Conservation (phyloP, 2,797 vertebrate genomes). For the Cottoperca gobio region DNA sequence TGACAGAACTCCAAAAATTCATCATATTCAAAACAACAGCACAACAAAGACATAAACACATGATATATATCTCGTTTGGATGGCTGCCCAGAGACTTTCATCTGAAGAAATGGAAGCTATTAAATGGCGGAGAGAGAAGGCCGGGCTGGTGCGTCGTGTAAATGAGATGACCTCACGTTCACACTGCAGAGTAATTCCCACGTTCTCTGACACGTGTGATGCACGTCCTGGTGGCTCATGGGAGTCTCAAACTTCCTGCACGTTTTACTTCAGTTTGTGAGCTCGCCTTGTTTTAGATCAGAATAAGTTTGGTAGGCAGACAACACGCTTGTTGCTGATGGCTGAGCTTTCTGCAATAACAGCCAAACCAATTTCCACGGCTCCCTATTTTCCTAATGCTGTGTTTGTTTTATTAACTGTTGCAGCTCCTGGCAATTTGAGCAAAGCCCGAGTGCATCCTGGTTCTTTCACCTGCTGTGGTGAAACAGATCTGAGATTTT, state of each 20-base stretch:
- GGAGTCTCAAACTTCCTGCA: no score
- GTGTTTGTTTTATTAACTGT: conserved; percentile 52
- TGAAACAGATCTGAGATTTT: neutral
- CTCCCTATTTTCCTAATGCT: conserved; percentile 39
- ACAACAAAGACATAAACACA: conserved; percentile 39
- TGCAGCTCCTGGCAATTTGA: conserved; percentile 29
- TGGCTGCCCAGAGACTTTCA: conserved; percentile 43
- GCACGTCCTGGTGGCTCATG: conserved; percentile 16
- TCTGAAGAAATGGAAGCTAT: conserved; percentile 51
- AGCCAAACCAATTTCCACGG: conserved; percentile 30
- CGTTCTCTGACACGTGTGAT: conserved; percentile 15
- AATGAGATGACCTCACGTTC: conserved; percentile 45
- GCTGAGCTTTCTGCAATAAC: conserved; percentile 28
- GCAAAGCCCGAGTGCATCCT: conserved; percentile 11
- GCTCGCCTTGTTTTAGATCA: conserved; percentile 1
- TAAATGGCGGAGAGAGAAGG: conserved; percentile 33
- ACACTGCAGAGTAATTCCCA: conserved; percentile 3
- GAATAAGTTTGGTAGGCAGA: conserved; percentile 7
- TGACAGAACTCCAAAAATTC: conserved; percentile 39
- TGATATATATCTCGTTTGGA: conserved; percentile 49
- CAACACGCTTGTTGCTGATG: conserved; percentile 25
- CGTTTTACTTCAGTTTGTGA: conserved; percentile 9
- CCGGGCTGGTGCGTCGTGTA: conserved; percentile 28
- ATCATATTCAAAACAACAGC: conserved; percentile 50
- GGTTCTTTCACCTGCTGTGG: neutral